phyloP scores from a whole-genome alignment of 2,888 invertebrate species.

The Alloscopus bannaensis region DNA sequence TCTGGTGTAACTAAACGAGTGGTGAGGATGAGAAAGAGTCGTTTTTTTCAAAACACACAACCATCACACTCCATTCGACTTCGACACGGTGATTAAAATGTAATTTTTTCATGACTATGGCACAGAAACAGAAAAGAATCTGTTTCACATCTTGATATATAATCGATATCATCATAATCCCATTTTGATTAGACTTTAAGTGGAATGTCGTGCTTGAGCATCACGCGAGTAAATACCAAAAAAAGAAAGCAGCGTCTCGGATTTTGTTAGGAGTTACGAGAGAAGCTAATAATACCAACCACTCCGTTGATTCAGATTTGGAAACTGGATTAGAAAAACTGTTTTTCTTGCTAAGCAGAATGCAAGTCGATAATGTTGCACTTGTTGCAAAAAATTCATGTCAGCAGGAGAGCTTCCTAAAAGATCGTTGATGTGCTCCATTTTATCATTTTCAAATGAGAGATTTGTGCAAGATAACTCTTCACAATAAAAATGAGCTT shows the following conservation, averaged over 20 bases:
- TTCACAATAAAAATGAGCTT: slow-evolving; percentile 29
- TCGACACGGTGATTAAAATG: slow-evolving; percentile 55
- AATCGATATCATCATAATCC: slow-evolving; percentile 55
- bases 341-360: no score
- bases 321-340: slow-evolving; percentile 52
- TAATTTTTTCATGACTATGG: slow-evolving; percentile 29
- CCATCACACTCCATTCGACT: slow-evolving; percentile 1
- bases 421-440: slow-evolving; percentile 29
- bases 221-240: slow-evolving; percentile 37
- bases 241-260: no score
- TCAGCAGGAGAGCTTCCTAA: background rate
- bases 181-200: slow-evolving; percentile 48
- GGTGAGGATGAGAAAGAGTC: background rate
- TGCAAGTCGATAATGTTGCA: no score
- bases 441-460: slow-evolving; percentile 37
- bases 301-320: slow-evolving; percentile 5
- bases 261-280: no score
- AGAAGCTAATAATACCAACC: slow-evolving; percentile 26
- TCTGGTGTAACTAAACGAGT: background rate
- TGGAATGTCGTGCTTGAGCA: slow-evolving; percentile 44
- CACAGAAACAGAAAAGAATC: slow-evolving; percentile 17
- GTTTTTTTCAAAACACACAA: background rate
- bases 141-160: slow-evolving; percentile 53
- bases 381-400: background rate
- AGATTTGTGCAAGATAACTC: slow-evolving; percentile 19